phyloP scores from a whole-genome alignment of 37 sponge, comb jelly and placozoan genomes.

The Crambe crambe region DNA sequence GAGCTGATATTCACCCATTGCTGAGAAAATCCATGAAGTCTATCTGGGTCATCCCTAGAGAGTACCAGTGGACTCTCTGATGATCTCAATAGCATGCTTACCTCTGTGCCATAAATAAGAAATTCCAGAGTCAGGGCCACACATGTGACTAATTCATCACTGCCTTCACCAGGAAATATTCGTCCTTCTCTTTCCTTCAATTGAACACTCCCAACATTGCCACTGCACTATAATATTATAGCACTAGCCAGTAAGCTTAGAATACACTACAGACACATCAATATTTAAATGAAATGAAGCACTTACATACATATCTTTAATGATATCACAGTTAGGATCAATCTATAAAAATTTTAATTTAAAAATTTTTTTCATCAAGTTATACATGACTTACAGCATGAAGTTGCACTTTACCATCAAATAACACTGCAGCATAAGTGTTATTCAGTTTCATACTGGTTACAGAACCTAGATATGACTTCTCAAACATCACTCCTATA shows the following conservation, averaged over 20 bases:
- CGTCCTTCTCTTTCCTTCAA: constrained; percentile 60
- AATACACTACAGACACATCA: too few species aligned
- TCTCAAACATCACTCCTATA: constrained; percentile 58
- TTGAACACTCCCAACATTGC: too few species aligned
- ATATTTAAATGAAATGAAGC: not conserved
- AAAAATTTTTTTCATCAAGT: not conserved
- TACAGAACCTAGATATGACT: constrained; percentile 84
- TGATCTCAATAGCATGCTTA: constrained; percentile 26
- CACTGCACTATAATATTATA: not conserved
- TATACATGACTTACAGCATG: constrained; percentile 59
- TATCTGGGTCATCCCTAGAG: too few species aligned
- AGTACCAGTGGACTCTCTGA: too few species aligned
- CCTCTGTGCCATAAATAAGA: constrained; percentile 89
- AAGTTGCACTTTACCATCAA: constrained; percentile 81
- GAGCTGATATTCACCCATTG: too few species aligned
- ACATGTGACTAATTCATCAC: constrained; percentile 74
- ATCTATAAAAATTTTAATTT: constrained; percentile 17
- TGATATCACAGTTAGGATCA: not conserved
- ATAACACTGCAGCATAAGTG: constrained; percentile 86
- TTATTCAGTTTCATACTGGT: constrained; percentile 65
- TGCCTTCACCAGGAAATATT: constrained; percentile 87
- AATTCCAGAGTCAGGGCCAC: constrained; percentile 78
- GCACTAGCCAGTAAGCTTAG: not conserved
- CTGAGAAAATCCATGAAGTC: too few species aligned
- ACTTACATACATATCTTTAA: constrained; percentile 25